Percentiles rank a stretch among this genome's conserved stretches.
phyloP scores from a whole-genome alignment of 2,888 invertebrate species.

The Volucella bombylans region DNA sequence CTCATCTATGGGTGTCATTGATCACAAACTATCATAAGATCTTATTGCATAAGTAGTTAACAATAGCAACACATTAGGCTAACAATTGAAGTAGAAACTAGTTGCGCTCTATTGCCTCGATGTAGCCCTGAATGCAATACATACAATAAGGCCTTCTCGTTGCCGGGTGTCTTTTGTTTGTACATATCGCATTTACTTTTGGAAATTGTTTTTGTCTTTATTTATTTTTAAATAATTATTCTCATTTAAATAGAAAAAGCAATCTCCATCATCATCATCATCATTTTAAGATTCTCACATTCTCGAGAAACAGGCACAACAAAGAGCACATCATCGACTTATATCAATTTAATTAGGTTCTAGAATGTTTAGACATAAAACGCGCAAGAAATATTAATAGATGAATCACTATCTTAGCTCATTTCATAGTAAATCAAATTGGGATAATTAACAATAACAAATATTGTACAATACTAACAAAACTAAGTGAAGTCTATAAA shows the following conservation, averaged over 20 bases:
- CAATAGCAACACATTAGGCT: neutral
- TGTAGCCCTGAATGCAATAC: neutral
- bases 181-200: neutral
- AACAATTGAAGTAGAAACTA: constrained; percentile 2
- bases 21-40: neutral
- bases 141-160: neutral
- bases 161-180: constrained; percentile 13
- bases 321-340: neutral
- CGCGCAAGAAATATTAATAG: neutral
- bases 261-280: constrained; percentile 10
- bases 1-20: neutral
- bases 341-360: constrained; percentile 5
- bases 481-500: constrained; percentile 22
- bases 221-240: constrained; percentile 4
- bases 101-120: neutral
- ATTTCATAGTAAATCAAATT: constrained; percentile 9
- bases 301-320: no score
- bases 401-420: constrained; percentile 47
- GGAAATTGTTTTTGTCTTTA: neutral
- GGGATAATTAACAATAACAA: constrained; percentile 26
- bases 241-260: neutral
- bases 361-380: constrained; percentile 8
- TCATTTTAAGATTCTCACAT: constrained; percentile 7
- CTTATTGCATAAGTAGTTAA: constrained; percentile 12
- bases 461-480: neutral